Base-by-base conservation (phyloP, 2,113 vertebrate species). In the Hyaena hyaena region DNA sequence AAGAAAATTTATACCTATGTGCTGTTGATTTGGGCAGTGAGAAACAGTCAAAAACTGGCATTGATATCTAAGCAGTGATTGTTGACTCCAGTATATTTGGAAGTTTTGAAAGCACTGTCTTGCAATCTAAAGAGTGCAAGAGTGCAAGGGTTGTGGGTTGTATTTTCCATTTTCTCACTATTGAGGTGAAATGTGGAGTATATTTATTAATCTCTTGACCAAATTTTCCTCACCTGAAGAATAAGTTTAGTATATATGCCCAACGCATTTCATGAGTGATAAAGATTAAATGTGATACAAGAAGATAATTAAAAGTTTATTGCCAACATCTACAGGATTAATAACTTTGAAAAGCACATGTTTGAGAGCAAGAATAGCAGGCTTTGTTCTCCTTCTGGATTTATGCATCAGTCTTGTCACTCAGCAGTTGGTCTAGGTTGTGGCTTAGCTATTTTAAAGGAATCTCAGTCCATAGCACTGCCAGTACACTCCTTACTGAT, bases 381-480 rank as follows among this genome's bases (percentile, higher is more conserved):
- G 15, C 31, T 96, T 84, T 89, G 24, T 82, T 90, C n/a, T 84
- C 12, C 63, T 83, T 26, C 17, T 82, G 48, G 45, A 24, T 77
- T 90, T 90, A 71, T 53, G 28, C 61, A 31, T 19, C 33, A 50
- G 43, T 50, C 39, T 86, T 96, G 48, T 89, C 66, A 84, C 26
- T 86, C 45, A 79, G 84, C 35, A 92, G 84, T 79, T 45, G 58
- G 11, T 86, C 83, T 66, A 50, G 55, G 26, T 77, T 92, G 43
- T 33, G 33, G 28, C 23, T 81, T 69, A 89, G 79, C 73, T 97
- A 50, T 94, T 93, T 81, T 71, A 92, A 96, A 86, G 48, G 50
- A 89, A 92, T 95, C 82, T 91, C 77, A 69, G 65, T 76, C 61
- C 68, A 58, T 10, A 92, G 73, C 43, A 48, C 66, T 92, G 77